These are phyloP conservation scores for Capitulum mitella DNA, from an alignment of 2,888 invertebrate species.

Conservation along the genomic window DNA sequence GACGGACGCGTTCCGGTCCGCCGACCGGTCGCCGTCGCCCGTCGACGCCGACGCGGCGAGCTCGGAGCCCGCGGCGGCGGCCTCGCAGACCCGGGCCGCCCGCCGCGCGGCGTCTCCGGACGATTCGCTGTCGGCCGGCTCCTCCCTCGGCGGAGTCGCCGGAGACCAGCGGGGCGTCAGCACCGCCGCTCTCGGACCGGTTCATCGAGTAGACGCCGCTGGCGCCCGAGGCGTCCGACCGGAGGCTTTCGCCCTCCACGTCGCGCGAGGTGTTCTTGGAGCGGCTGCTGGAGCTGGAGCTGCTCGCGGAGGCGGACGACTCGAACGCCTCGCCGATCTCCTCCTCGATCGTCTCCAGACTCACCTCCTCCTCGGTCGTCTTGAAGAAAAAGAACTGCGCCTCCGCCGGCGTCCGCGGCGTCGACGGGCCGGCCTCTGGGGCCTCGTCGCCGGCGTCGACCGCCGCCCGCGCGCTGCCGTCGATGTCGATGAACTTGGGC, in stretches of 20 bases:
- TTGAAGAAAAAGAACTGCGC: not conserved
- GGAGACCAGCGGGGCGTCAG: not conserved
- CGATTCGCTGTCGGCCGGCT: not conserved
- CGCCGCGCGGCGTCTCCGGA: not conserved
- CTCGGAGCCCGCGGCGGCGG: too few relatives aligned
- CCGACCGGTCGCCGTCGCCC: too few relatives aligned
- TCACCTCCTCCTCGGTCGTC: not conserved
- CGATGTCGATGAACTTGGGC: not conserved
- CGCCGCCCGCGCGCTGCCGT: not conserved
- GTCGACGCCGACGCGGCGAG: too few relatives aligned
- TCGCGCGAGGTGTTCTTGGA: conserved; percentile 6
- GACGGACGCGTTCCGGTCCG: not conserved
- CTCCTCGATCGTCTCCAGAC: conserved; percentile 1
- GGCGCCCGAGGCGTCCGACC: not conserved
- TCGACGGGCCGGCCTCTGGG: not conserved
- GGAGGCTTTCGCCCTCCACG: not conserved
- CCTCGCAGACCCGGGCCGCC: too few relatives aligned
- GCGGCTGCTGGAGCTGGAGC: not conserved
- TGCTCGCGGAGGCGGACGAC: not conserved
- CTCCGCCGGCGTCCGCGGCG: not conserved
- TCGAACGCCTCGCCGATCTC: conserved; percentile 7
- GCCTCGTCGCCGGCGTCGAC: not conserved
- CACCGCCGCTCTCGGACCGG: not conserved
- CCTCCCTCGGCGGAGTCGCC: not conserved
- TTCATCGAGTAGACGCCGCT: not conserved